A percentile compares a stretch with the other conserved stretches of the same genome.
These are phyloP conservation scores for Apodemia hepburni DNA, from an alignment of 2,888 invertebrate species.

Conservation along the genomic window DNA sequence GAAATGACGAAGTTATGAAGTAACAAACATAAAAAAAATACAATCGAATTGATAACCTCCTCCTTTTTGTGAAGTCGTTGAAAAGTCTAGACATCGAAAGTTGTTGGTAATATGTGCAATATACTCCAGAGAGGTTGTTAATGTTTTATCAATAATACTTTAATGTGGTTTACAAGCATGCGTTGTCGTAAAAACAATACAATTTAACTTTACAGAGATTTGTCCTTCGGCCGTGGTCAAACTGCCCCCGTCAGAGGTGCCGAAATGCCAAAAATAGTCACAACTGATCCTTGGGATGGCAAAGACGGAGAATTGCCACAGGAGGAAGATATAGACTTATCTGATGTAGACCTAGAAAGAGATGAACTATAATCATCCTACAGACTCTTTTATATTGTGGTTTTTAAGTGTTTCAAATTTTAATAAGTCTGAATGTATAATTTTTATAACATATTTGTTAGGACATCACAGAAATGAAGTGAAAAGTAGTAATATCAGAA, in stretches of 20 bases:
- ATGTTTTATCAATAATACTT: too few relatives aligned
- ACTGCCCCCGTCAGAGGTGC: constrained; percentile 93
- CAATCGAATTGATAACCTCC: too few relatives aligned
- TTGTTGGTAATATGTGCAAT: too few relatives aligned
- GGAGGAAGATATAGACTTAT: constrained; percentile 95
- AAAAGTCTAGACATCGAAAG: too few relatives aligned
- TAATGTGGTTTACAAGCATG: too few relatives aligned
- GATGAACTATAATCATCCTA: constrained; percentile 83
- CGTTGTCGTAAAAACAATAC: not conserved
- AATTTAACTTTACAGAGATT: constrained; percentile 79
- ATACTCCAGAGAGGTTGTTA: too few relatives aligned
- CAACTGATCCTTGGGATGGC: constrained; percentile 94
- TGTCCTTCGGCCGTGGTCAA: constrained; percentile 95
- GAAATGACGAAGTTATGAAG: too few relatives aligned
- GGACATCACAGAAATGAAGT: not conserved
- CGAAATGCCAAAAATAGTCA: constrained; percentile 85
- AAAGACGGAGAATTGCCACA: constrained; percentile 93
- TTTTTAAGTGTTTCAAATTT: constrained; percentile 16
- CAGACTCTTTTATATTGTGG: constrained; percentile 13
- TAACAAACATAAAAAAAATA: too few relatives aligned
- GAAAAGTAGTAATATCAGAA: not conserved
- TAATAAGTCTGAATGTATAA: constrained; percentile 17
- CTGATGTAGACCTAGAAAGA: constrained; percentile 91
- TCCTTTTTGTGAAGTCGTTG: too few relatives aligned
- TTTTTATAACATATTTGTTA: constrained; percentile 11